These are phyloP conservation scores for Meta bourneti DNA, from an alignment of 2,888 invertebrate genomes.

Conservation along the genomic window DNA sequence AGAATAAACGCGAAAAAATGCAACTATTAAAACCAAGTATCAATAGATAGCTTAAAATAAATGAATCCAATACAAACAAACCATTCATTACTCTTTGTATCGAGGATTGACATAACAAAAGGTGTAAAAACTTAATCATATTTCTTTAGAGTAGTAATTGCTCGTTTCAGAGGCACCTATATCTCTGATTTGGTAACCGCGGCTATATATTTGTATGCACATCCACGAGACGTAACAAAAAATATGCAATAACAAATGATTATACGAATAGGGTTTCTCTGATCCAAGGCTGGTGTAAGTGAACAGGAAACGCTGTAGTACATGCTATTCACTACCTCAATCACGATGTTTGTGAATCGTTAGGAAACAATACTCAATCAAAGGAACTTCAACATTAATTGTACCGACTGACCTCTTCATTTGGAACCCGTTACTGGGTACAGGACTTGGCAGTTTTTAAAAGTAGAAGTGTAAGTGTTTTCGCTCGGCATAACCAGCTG, in stretches of 20 bases:
- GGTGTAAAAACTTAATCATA: constrained; percentile 42
- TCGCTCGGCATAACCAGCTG: not conserved
- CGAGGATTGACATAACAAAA: constrained; percentile 7
- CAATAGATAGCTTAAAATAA: not conserved
- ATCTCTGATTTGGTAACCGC: not conserved
- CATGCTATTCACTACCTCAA: not conserved
- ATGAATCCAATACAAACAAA: not conserved
- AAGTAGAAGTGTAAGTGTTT: not conserved
- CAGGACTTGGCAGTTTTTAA: not conserved
- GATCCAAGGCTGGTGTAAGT: not conserved
- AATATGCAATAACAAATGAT: constrained; percentile 30
- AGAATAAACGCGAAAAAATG: not conserved
- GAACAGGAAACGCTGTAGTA: not conserved
- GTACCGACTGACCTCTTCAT: not conserved
- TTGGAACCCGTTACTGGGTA: not conserved
- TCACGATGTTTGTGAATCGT: constrained; percentile 8
- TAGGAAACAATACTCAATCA: constrained; percentile 42
- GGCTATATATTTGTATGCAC: constrained; percentile 27
- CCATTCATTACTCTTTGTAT: not conserved
- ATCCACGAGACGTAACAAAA: not conserved
- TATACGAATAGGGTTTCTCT: constrained; percentile 1
- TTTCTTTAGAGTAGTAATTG: constrained; percentile 37
- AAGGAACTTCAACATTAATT: not conserved
- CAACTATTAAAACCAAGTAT: not conserved
- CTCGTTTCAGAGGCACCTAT: constrained; percentile 30